Conservation (phyloP, 2,888 invertebrate species). For the Parapristionchus giblindavisi region DNA sequence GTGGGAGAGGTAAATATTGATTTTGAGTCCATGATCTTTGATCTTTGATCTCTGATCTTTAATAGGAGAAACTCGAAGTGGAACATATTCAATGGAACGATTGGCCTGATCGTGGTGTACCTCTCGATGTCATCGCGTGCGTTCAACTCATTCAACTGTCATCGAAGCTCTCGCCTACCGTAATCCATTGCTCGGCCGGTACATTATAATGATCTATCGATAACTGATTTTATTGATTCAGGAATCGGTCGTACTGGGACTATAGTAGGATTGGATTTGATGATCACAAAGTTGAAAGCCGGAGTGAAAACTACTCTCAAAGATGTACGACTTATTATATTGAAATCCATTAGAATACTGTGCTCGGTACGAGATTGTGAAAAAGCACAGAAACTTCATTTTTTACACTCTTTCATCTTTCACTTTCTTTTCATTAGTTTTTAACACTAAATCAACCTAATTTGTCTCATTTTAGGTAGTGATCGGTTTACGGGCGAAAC, state of each 20-base stretch:
- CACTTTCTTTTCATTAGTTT: too few relatives aligned
- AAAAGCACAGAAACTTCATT: too few relatives aligned
- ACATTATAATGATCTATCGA: not conserved
- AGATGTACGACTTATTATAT: too few relatives aligned
- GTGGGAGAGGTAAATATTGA: constrained; percentile 28
- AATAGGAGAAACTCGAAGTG: constrained; percentile 47
- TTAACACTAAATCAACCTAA: too few relatives aligned
- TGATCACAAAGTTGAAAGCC: constrained; percentile 43
- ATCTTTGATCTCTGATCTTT: too few relatives aligned
- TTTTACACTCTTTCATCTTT: too few relatives aligned
- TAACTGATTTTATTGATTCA: constrained; percentile 19
- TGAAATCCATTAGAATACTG: too few relatives aligned
- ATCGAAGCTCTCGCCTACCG: constrained; percentile 42
- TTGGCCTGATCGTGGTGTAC: constrained; percentile 63
- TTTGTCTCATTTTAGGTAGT: too few relatives aligned
- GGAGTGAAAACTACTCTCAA: constrained; percentile 48
- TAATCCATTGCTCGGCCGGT: constrained; percentile 62
- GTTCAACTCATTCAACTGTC: constrained; percentile 1
- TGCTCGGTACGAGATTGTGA: too few relatives aligned
- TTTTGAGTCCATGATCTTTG: too few relatives aligned
- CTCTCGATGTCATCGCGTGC: constrained; percentile 32
- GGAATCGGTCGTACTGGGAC: constrained; percentile 63
- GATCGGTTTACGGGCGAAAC: too few relatives aligned
- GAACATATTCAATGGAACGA: constrained; percentile 60
- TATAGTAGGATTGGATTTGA: constrained; percentile 59